Evolutionary conservation across 2,797 vertebrate species (phyloP).

Genomic region (Myotis findleyi): DNA sequence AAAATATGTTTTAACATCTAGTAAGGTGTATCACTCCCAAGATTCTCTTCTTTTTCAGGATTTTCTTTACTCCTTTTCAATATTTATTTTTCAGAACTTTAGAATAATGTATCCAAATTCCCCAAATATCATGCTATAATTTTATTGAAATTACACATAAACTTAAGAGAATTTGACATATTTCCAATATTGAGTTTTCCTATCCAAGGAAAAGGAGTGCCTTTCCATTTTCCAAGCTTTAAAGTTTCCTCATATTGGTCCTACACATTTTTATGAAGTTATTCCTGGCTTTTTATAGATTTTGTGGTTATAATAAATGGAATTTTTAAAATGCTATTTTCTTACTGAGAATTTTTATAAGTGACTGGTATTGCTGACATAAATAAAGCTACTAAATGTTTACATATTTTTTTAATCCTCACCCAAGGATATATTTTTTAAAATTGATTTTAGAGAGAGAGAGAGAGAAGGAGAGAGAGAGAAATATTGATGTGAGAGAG

Average conservation of each 20-base stretch:
- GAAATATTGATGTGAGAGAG: background rate
- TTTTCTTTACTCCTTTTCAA: conserved; percentile 15
- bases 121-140: background rate
- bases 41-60: background rate
- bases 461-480: background rate
- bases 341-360: background rate
- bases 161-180: background rate
- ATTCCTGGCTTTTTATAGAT: conserved; percentile 1
- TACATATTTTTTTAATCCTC: background rate
- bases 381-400: background rate
- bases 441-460: background rate
- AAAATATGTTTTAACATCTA: background rate
- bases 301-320: conserved; percentile 3
- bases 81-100: conserved; percentile 45
- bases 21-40: background rate
- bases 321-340: background rate
- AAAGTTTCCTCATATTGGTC: background rate
- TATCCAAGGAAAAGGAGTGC: background rate
- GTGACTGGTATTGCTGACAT: background rate
- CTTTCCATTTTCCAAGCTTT: conserved; percentile 7
- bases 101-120: background rate
- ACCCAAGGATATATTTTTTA: background rate
- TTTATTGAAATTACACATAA: conserved; percentile 18
- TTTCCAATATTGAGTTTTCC: background rate
- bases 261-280: conserved; percentile 12